phyloP scores from a whole-genome alignment of 2,113 vertebrate genomes.

The Hemibates koningsi region DNA sequence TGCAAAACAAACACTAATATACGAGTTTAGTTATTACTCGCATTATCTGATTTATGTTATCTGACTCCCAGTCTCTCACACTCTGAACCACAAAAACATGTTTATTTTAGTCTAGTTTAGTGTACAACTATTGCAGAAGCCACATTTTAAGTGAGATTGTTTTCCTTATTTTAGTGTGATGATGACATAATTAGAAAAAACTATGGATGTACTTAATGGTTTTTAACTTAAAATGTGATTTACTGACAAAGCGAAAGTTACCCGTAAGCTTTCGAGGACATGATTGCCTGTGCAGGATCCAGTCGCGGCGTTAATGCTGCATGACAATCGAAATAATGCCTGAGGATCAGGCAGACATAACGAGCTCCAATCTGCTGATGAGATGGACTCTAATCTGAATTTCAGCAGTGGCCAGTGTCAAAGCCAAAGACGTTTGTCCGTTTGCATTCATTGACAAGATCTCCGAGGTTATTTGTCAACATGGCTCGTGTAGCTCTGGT shows the following conservation, averaged over 20 bases:
- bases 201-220: background rate
- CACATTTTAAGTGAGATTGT: background rate
- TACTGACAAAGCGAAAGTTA: background rate
- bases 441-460: slow-evolving; percentile 74
- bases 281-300: background rate
- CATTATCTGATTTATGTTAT: background rate
- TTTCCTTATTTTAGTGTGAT: background rate
- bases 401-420: slow-evolving; percentile 53
- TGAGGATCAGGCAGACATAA: slow-evolving; percentile 18
- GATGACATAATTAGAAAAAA: background rate
- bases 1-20: background rate
- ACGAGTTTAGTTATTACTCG: background rate
- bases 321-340: background rate
- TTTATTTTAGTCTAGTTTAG: background rate
- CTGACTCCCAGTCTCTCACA: background rate
- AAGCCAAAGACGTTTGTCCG: slow-evolving; percentile 69
- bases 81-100: background rate
- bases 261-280: background rate
- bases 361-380: slow-evolving; percentile 27
- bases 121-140: background rate
- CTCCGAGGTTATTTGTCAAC: slow-evolving; percentile 66
- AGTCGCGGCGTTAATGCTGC: background rate
- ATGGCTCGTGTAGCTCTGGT: slow-evolving; percentile 32
- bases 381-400: slow-evolving; percentile 46
- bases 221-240: background rate